Conservation (phyloP, 2,113 vertebrate genomes). For the Sula dactylatra region DNA sequence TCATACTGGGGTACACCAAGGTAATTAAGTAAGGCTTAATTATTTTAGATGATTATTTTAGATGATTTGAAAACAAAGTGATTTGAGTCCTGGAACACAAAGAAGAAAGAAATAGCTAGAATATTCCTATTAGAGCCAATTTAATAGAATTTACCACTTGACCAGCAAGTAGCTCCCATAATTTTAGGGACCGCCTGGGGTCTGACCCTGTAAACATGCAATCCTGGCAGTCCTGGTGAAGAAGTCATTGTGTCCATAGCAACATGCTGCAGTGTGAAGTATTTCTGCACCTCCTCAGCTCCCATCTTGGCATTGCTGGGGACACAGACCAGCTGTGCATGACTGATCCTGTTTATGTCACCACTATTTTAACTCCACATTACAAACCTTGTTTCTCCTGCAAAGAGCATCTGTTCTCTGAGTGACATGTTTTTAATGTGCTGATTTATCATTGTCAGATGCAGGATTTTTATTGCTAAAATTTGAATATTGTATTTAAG, state of each 20-base stretch:
- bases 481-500: slow-evolving; percentile 76
- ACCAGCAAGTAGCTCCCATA: background rate
- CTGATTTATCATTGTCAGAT: slow-evolving; percentile 74
- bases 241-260: background rate
- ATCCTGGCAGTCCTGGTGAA: background rate
- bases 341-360: slow-evolving; percentile 32
- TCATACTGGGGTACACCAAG: background rate
- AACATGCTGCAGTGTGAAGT: background rate
- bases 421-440: slow-evolving; percentile 67
- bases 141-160: background rate
- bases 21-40: background rate
- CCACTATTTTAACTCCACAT: slow-evolving; percentile 29
- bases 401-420: slow-evolving; percentile 56
- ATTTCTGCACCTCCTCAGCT: background rate
- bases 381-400: slow-evolving; percentile 45
- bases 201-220: background rate
- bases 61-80: background rate
- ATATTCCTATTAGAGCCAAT: background rate
- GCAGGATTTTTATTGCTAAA: slow-evolving; percentile 64
- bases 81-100: background rate
- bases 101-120: background rate
- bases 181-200: background rate
- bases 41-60: background rate
- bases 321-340: background rate
- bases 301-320: slow-evolving; percentile 8